A percentile compares a stretch with the other conserved stretches of the same genome.
phyloP scores from a whole-genome alignment of 64 coral and sea anemone genomes.

The Exaiptasia diaphana region DNA sequence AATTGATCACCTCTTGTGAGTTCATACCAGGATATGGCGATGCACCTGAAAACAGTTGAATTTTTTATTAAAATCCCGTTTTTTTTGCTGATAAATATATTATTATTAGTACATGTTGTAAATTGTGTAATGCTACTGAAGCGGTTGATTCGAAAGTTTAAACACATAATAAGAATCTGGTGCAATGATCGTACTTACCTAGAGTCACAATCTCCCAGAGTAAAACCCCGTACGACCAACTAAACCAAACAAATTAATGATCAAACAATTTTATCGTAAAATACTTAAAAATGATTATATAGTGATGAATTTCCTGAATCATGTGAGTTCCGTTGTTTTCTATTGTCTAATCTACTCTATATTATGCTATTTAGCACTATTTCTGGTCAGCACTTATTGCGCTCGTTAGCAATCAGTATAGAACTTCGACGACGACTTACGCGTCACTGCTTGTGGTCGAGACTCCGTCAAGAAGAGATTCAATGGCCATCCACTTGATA shows the following conservation, averaged over 20 bases:
- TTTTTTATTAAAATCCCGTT: background rate
- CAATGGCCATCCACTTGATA: slow-evolving; percentile 99
- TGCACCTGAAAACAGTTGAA: slow-evolving; percentile 51
- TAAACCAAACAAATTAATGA: slow-evolving; percentile 14
- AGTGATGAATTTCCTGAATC: too few species aligned
- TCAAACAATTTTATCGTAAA: too few species aligned
- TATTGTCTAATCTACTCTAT: too few species aligned
- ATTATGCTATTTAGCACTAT: too few species aligned
- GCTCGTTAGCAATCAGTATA: background rate
- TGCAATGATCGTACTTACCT: slow-evolving; percentile 88
- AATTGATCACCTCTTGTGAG: slow-evolving; percentile 96
- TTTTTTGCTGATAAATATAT: too few species aligned
- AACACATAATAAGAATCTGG: too few species aligned
- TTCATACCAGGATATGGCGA: slow-evolving; percentile 99
- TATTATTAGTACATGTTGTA: background rate
- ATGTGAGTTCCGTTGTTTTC: too few species aligned
- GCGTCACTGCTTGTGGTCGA: slow-evolving; percentile 98
- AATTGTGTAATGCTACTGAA: background rate
- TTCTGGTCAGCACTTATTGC: too few species aligned
- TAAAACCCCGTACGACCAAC: slow-evolving; percentile 91
- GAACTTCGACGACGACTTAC: slow-evolving; percentile 49
- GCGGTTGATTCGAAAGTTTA: too few species aligned
- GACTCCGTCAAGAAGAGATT: slow-evolving; percentile 91
- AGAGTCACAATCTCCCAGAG: slow-evolving; percentile 97
- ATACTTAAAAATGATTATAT: background rate